Base-by-base conservation (phyloP, 2,797 vertebrate species). In the Melanotaenia nigrans region DNA sequence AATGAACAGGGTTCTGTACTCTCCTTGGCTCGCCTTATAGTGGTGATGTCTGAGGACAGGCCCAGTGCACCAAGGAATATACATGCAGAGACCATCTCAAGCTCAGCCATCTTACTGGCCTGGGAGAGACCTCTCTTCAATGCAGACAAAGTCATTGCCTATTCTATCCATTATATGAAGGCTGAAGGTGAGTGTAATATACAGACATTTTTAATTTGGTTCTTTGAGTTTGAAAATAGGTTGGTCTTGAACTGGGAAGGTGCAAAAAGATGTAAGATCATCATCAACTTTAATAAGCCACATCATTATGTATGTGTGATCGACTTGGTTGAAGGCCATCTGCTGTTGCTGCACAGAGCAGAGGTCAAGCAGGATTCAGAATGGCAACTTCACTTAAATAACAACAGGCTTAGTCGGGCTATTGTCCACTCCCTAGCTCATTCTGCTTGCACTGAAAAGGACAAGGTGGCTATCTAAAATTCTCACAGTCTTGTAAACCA, bases 101-200 rank as follows among this genome's bases (percentile, higher is more conserved):
- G 97, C 90, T 97, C 97, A 11, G 98, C 98, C n/a, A 99, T 99
- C 86, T 93, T 99, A 75, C 92, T 99, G 56, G 96, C 97, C 1
- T 99, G 98, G 98, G 96, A 98, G 84, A 94, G 96, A 82, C 98
- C 98, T 0, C 93, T 98, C 4, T 99, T 98, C 85, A 99, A 99
- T 56, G 95, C 98, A 0, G 95, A 98, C 88, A 98, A 97, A 94
- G 97, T 99, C 73, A 99, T 99, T 3, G 98, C 98, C 20, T 99
- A 99, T 91, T 99, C 98, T 0, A 96, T 99, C 77, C 98, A 99
- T 89, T 99, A 99, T 88, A 99, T 96, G 96, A 99, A 98, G 79
- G 96, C 97, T 60, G 97, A 99, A 97, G 98, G 98, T 99, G 86
- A 96, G 95, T 63, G 42, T 5, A 38, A 61, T 22, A 63, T 18